Evolutionary conservation across 2,888 invertebrate genomes (phyloP), one percentile per base, ranked within the genome.

Genomic region (Atethmia centrago): DNA sequence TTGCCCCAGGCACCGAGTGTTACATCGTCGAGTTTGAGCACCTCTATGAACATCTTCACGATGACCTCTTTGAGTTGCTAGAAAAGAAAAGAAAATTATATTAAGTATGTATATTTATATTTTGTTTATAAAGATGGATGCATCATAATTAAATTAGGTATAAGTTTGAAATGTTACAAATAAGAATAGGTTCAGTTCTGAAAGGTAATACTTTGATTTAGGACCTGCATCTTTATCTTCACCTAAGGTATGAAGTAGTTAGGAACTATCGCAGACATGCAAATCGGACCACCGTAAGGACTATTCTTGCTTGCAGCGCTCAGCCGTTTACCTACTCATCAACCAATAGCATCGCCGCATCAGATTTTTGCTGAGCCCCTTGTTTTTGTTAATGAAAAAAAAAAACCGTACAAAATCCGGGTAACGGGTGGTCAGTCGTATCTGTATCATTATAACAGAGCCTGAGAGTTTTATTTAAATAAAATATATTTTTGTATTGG

Each of bases 41-140:
- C 94, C 75, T 96, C 95, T 40, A 95, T 93, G 85, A 96, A 95
- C 94, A 96, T 93, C 72, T 93, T 93, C 66, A 96, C 95, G 84
- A 96, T 90, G 5, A 95, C 94, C 42, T 92, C 90, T 90, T 96
- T 96, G 65, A 96, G 90, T 68, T 92, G 92, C 96, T 96, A 92
- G 55, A 88, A 91, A 82, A 78, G 51, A 82, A 85, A 80, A 51
- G 25, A 65, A 45, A 40, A 21, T 31, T 16, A 31, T n/a, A 16
- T 49, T 49, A n/a, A 0, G 3, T 28, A 21, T 2, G 14, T 47
- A 40, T 3, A 3, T 49, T 36, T 45, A 61, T 42, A 16, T 25
- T 14, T 40, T 56, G 21, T 21, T 59, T 19, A 28, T 8, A 28
- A 40, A 62, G 45, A 61, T 40, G 14, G 12, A 19, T 62, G 25